Base-by-base conservation (phyloP, 2,113 vertebrate genomes). In the Sialia sialis region DNA sequence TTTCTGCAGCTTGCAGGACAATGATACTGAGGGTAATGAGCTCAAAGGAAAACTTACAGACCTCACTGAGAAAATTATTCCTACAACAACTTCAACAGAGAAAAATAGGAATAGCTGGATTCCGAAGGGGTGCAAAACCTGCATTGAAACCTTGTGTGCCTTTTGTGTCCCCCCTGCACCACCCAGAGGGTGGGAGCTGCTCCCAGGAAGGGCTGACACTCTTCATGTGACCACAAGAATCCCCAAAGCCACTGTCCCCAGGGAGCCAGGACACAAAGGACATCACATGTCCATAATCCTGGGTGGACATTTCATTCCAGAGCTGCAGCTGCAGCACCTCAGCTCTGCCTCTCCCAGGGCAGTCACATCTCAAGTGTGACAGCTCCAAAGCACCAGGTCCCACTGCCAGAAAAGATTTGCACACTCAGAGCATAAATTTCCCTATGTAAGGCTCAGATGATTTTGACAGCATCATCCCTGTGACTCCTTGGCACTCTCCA, bases 91-190 rank as follows among this genome's bases (percentile, higher is more conserved):
- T 55, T 34, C 14, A 64, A 3, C 0, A 1, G 27, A 52, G 49
- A 27, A 34, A 30, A 66, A 4, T 0, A 27, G 30, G 21, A 86
- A 15, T 0, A 4, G 4, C 1, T 6, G 5, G 5, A 30, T 72
- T 68, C 59, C 62, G 49, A 59, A 12, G 5, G 52, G 20, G 29
- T 10, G 4, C 10, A 19, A 44, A 39, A 54, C 16, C 56, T 17
- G 72, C 67, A n/a, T 25, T 3, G 16, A 39, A 79, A 44, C 49
- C 32, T 29, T 1, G 0, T 1, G 44, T 6, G 68, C 4, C 1
- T 32, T 60, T 41, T 22, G 29, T 48, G 8, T 10, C 8, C 4
- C 20, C 10, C 39, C n/a, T 34, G 54, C 7, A 5, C 6, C 49
- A 36, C 15, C 19, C 69, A 60, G 26, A 0, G 1, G 13, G 49